Conservation (phyloP, 2,797 vertebrate species). For the Falco naumanni region DNA sequence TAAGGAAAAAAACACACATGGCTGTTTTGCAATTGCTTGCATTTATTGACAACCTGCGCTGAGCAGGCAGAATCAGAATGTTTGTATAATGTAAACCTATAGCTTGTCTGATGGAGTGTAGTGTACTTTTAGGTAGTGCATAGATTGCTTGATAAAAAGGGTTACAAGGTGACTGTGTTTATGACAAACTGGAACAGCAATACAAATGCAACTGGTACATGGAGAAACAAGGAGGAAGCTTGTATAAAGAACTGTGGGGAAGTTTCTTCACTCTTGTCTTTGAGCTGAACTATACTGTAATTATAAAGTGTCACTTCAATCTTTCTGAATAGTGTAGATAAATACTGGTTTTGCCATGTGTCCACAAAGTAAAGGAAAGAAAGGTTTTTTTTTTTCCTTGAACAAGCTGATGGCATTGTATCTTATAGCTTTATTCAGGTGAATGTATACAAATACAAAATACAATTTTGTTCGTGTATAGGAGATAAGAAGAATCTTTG, state of each 20-base stretch:
- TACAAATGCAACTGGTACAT: not conserved
- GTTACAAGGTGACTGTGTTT: conserved; percentile 72
- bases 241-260: conserved; percentile 43
- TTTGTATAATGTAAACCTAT: conserved; percentile 86
- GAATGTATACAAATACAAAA: not conserved
- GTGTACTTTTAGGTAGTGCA: conserved; percentile 71
- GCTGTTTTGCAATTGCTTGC: conserved; percentile 73
- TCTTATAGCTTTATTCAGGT: not conserved
- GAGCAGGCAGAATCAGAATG: conserved; percentile 80
- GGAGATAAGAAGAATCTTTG: not conserved
- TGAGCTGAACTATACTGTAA: conserved; percentile 58
- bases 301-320: conserved; percentile 59
- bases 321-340: conserved; percentile 57
- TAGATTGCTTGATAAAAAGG: conserved; percentile 79
- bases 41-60: conserved; percentile 80
- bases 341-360: conserved; percentile 36
- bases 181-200: conserved; percentile 54
- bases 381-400: not conserved
- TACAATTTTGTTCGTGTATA: not conserved
- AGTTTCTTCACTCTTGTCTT: conserved; percentile 58
- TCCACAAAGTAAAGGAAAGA: conserved; percentile 23
- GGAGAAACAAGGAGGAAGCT: conserved; percentile 59
- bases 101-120: conserved; percentile 71
- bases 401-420: not conserved
- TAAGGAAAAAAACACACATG: conserved; percentile 51